Base-by-base conservation (phyloP, 1,140 invertebrate species). In the Ganaspis sp. region DNA sequence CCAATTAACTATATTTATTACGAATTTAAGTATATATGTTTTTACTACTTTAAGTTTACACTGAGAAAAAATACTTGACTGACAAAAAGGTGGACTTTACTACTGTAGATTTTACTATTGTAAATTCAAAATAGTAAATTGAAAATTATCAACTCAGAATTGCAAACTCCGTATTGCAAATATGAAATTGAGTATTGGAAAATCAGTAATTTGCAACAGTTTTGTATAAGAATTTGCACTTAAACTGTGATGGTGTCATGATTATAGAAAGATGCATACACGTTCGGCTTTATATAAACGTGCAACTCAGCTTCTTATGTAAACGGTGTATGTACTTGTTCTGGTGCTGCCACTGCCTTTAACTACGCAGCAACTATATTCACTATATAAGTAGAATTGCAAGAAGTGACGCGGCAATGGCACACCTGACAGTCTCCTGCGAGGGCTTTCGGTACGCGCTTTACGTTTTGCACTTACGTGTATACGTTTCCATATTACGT, bases 281-380 rank as follows among this genome's bases (percentile, higher is more conserved):
- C 5, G 21, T 23, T 58, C 19, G 23, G 9, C 21, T 58, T 58
- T 58, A 58, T 58, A 58, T 58, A 58, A 58, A 58, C 9, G 53
- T 58, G 21, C 53, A 58, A 58, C 53, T 58, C 53, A 21, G 69
- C 42, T 78, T 75, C 79, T 80, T 75, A 78, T 75, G 70, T 78
- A 80, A 80, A 80, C 76, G 49, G 69, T 77, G 12, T 45, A n/a
- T 45, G 42, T 45, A 15, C 12, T 45, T 45, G 37, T 53, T 23
- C 53, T 58, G 1, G 11, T 21, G 49, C 49, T 17, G 49, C 49
- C 45, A 49, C 45, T 49, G 71, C 75, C 64, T 72, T 72, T 29
- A 69, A 45, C 58, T 69, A 76, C 70, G 75, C 75, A 72, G 58
- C 69, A 70, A 17, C 69, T 58, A 26, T 58, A 58, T 23, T 58